phyloP scores from a whole-genome alignment of 2,113 vertebrate genomes.

The Psettodes erumei region DNA sequence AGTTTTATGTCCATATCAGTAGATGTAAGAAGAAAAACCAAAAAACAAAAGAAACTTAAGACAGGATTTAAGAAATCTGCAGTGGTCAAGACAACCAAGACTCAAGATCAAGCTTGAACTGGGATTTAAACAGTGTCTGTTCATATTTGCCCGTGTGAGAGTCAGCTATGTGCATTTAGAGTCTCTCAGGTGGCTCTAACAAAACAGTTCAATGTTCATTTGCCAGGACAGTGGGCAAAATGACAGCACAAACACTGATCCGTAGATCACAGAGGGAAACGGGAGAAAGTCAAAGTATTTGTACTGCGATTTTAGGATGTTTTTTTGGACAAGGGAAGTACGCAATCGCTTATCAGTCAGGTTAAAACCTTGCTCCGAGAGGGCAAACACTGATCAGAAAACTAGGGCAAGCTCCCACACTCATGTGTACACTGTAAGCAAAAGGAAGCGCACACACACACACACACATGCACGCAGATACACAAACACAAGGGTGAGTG shows the following conservation, averaged over 20 bases:
- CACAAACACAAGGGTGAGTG: slow-evolving; percentile 24
- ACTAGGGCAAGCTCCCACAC: slow-evolving; percentile 69
- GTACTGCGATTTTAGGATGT: slow-evolving; percentile 59
- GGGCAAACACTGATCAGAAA: slow-evolving; percentile 67
- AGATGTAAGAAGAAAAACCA: background rate
- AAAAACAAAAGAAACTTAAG: too few species aligned
- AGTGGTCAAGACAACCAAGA: too few species aligned
- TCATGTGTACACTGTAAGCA: slow-evolving; percentile 54
- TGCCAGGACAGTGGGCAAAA: background rate
- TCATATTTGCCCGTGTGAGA: too few species aligned
- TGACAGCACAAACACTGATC: background rate
- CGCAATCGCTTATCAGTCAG: slow-evolving; percentile 69
- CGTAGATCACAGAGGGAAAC: slow-evolving; percentile 28
- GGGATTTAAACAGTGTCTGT: background rate
- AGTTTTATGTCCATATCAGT: background rate
- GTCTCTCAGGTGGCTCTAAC: too few species aligned
- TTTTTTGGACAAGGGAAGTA: slow-evolving; percentile 64
- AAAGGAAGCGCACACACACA: slow-evolving; percentile 31
- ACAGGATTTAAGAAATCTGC: too few species aligned
- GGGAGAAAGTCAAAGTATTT: slow-evolving; percentile 41
- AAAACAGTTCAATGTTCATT: too few species aligned
- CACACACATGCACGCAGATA: slow-evolving; percentile 1
- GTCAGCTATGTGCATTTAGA: too few species aligned
- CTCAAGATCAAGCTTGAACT: background rate
- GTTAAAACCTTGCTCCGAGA: slow-evolving; percentile 64